Base-by-base conservation (phyloP, 2,888 invertebrate species). In the Bhutanitis thaidina region DNA sequence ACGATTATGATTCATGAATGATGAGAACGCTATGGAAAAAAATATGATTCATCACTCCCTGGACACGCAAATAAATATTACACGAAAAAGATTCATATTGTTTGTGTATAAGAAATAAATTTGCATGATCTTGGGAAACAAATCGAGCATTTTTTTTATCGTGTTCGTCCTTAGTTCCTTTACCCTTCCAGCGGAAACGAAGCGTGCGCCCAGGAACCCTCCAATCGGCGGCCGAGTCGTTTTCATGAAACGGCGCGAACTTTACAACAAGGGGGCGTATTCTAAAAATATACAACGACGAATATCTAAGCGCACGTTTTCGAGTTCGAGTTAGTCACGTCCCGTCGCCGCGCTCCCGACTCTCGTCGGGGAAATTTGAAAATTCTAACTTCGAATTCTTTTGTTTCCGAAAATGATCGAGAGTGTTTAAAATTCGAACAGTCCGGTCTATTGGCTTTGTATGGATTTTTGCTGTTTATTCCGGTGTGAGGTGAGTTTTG, bases 201-300 rank as follows among this genome's bases (percentile, higher is more conserved):
- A 50, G 35, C 9, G 34, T 34, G n/a, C 43, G 20, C 29, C 43
- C 35, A 20, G 12, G 8, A 25, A 9, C 45, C 50, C 45, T 45
- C 45, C 29, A 40, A 40, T 50, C 0, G 50, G 12, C 44, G 36
- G 12, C 7, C 32, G 44, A 13, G 29, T 36, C 13, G 43, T 35
- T 46, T 51, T 36, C 51, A 41, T 36, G 35, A 29, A 29, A 30
- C 45, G 34, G 39, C 40, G 37, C 43, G 45, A 45, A 41, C 40
- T 51, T 51, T 66, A 69, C 69, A 61, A 73, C 71, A 76, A 83
- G 86, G 86, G 88, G 88, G 88, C 88, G 88, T 83, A 72, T 74
- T 85, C 87, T 87, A 88, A 85, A 87, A 83, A 87, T 88, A 88
- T 54, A 62, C 65, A 65, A 64, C 59, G 66, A 67, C 65, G 71